Conservation (phyloP, 2,113 vertebrate genomes). For the Phyllopteryx taeniolatus region DNA sequence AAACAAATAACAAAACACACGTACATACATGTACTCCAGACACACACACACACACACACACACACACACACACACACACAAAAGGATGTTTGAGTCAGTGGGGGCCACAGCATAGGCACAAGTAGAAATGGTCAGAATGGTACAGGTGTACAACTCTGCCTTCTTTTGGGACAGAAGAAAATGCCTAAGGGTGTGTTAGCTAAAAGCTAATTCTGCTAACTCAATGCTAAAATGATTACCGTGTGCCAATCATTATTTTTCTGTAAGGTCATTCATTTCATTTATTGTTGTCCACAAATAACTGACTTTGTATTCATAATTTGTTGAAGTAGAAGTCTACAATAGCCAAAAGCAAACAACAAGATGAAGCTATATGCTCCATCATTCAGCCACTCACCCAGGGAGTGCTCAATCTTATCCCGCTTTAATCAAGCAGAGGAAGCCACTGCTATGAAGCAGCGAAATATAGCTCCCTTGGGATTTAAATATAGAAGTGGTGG, state of each 20-base stretch:
- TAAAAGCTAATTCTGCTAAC: not conserved
- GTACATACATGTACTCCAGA: too few species aligned
- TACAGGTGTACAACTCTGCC: too few species aligned
- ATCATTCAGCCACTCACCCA: constrained; percentile 14
- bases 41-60: too few species aligned
- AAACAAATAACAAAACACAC: too few species aligned
- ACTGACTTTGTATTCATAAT: not conserved
- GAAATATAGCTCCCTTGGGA: constrained; percentile 47
- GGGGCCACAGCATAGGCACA: too few species aligned
- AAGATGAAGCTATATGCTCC: constrained; percentile 2
- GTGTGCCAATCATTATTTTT: not conserved
- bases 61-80: too few species aligned
- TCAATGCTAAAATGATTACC: not conserved
- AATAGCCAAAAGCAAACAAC: not conserved
- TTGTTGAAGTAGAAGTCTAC: not conserved
- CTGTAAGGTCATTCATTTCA: not conserved
- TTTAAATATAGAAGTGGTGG: constrained; percentile 36
- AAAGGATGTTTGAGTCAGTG: too few species aligned
- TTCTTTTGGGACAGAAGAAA: too few species aligned
- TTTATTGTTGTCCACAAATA: not conserved
- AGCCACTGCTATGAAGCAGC: constrained; percentile 30
- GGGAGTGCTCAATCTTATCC: constrained; percentile 21
- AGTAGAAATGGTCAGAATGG: too few species aligned
- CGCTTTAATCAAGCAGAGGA: constrained; percentile 55
- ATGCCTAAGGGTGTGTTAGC: too few species aligned